Evolutionary conservation across 1,140 invertebrate species (phyloP), one percentile per base, ranked within the genome.

Genomic region (Zaprionus ghesquierei): DNA sequence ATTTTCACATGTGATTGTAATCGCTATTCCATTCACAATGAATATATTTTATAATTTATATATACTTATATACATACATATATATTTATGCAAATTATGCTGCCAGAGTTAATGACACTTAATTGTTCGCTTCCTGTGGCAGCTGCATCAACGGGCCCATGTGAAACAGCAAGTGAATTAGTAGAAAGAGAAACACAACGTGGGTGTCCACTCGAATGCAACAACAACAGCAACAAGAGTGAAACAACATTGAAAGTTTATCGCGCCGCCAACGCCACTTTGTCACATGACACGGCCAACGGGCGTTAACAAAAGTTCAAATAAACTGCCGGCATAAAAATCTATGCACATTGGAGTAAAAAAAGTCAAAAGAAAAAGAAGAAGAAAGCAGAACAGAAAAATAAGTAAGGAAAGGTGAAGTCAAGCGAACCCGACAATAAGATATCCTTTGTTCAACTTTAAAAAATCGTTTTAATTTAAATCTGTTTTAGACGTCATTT

Each of bases 211-310:
- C 23, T 46, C 29, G 20, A 29, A 22, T n/a, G 53, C 58, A 73
- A 72, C 50, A 73, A 77, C 50, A 69, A 38, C 3, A 41, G n/a
- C 13, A 15, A 33, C 31, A 33, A 12, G 31, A 33, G 31, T 33
- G 33, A n/a, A 53, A 63, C 49, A 63, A 41, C 38, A 63, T 63
- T 59, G 50, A 60, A 65, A 61, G 59, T 73, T 86, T 85, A 82
- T 82, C 79, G 79, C 75, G 33, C 50, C 38, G 15, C 56, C 49
- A 82, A 79, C 69, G 82, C 78, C 81, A 87, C 70, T 85, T 87
- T 85, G 81, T 87, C 81, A 85, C 79, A 62, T 87, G 82, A 81
- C 82, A 85, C 81, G 82, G 69, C 69, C 71, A 66, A 75, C 72
- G 56, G 38, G 44, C 61, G 81, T 60, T 76, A 77, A 79, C 77